Conservation (phyloP, 1,140 invertebrate genomes). For the Hycleus cichorii region DNA sequence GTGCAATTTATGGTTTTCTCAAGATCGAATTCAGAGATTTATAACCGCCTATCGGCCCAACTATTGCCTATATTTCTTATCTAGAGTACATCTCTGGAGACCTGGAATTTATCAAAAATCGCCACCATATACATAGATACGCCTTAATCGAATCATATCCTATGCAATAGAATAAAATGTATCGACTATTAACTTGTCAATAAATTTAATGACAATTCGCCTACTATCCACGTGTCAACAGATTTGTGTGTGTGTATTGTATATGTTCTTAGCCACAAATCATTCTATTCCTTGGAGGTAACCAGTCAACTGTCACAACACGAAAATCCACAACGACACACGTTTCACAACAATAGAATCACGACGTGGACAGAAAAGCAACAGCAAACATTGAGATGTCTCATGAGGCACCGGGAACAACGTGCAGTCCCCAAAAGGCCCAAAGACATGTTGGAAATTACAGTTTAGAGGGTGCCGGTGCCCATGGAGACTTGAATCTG, state of each 20-base stretch:
- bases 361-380: constrained; percentile 38
- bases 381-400: not conserved
- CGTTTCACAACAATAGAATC: constrained; percentile 40
- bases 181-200: not conserved
- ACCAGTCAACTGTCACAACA: constrained; percentile 36
- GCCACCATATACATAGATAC: constrained; percentile 18
- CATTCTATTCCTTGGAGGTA: constrained; percentile 18
- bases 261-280: constrained; percentile 1
- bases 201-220: no score
- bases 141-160: constrained; percentile 10
- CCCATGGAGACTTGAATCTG: no score
- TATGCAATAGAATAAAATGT: no score
- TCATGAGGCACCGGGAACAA: no score
- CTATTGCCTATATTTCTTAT: constrained; percentile 35
- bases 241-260: no score
- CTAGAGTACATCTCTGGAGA: constrained; percentile 28
- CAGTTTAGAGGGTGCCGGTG: no score
- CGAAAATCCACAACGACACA: constrained; percentile 37
- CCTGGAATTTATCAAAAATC: constrained; percentile 32
- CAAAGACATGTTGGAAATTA: no score
- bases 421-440: no score
- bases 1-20: constrained; percentile 39
- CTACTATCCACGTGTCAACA: no score
- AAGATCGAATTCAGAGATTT: constrained; percentile 40
- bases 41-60: constrained; percentile 34